Evolutionary conservation across 2,888 invertebrate genomes (phyloP).

Genomic region (Xanthia icteritia): DNA sequence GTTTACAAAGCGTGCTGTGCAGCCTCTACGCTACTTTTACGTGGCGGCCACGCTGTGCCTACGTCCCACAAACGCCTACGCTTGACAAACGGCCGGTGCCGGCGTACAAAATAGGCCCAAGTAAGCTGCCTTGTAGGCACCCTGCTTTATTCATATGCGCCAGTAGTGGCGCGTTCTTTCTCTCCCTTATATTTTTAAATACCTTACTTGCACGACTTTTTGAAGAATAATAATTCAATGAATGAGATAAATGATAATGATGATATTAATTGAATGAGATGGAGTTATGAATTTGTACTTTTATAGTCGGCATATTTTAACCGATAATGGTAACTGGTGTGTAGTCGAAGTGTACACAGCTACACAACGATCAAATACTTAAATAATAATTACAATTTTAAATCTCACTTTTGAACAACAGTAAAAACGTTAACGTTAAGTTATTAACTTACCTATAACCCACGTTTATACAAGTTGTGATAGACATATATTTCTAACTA

Average conservation of each 20-base stretch:
- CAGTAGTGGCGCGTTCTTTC: neutral
- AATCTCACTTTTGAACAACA: neutral
- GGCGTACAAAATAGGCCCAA: neutral
- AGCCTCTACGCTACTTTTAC: neutral
- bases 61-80: neutral
- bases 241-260: too few relatives aligned
- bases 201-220: neutral
- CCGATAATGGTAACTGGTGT: too few relatives aligned
- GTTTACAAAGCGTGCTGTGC: too few relatives aligned
- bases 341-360: neutral
- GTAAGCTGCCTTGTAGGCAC: neutral
- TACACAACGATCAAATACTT: neutral
- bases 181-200: neutral
- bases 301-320: too few relatives aligned
- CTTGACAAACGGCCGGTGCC: too few relatives aligned
- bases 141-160: neutral
- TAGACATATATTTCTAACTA: neutral
- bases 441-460: neutral
- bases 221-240: neutral
- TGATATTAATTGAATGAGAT: too few relatives aligned
- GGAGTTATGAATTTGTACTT: neutral
- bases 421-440: neutral
- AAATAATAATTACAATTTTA: neutral
- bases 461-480: too few relatives aligned
- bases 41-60: neutral